Conservation (phyloP, 1,140 invertebrate species). For the Orchesella cincta region DNA sequence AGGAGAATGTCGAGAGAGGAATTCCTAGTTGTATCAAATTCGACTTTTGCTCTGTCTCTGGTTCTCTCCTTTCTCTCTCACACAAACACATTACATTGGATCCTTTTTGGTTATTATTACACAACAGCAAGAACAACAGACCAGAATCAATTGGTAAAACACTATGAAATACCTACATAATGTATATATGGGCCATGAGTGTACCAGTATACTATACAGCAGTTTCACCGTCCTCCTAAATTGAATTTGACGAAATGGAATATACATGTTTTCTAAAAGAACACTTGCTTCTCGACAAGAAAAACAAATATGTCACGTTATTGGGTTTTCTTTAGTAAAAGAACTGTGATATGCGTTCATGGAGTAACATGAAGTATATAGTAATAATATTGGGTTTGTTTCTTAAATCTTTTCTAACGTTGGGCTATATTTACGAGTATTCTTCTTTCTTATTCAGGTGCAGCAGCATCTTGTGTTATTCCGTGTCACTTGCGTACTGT, state of each 20-base stretch:
- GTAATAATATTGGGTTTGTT: not conserved
- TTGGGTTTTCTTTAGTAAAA: too few relatives aligned
- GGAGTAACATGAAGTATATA: not conserved
- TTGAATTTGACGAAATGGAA: conserved; percentile 28
- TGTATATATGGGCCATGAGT: too few relatives aligned
- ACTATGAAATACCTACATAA: not conserved
- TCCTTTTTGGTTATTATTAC: too few relatives aligned
- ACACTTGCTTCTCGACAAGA: conserved; percentile 14
- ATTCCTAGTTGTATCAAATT: conserved; percentile 7
- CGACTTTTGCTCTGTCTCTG: not conserved
- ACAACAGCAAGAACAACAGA: too few relatives aligned
- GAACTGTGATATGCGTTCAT: too few relatives aligned
- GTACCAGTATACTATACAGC: too few relatives aligned
- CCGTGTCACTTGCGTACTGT: not conserved
- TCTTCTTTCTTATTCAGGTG: too few relatives aligned
- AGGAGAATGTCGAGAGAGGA: conserved; percentile 12
- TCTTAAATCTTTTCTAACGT: not conserved
- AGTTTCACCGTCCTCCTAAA: too few relatives aligned
- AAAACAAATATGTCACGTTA: conserved; percentile 15
- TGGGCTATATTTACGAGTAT: not conserved
- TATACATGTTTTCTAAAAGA: conserved; percentile 18
- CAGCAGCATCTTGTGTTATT: not conserved
- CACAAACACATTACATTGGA: too few relatives aligned
- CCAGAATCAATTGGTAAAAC: too few relatives aligned
- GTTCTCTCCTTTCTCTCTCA: too few relatives aligned